These are phyloP conservation scores for Salvator merianae DNA, from an alignment of 2,113 vertebrate genomes.

Conservation along the genomic window DNA sequence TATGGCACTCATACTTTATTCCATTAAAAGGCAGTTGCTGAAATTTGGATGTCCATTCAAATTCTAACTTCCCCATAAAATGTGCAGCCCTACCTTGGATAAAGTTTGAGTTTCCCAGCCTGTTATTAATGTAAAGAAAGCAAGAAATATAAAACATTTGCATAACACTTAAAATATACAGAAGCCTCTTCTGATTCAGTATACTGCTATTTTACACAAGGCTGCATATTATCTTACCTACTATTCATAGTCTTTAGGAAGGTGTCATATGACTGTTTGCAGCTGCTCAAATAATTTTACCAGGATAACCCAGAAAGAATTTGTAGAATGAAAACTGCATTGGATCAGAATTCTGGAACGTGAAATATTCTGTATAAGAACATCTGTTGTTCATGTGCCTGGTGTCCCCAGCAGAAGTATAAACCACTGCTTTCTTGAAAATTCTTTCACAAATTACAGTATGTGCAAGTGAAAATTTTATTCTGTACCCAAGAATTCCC, in stretches of 20 bases:
- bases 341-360: neutral
- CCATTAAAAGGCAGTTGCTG: too few species aligned
- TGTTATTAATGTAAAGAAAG: neutral
- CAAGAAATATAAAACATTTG: neutral
- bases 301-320: constrained; percentile 22
- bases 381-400: constrained; percentile 9
- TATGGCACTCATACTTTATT: too few species aligned
- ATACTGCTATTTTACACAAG: neutral
- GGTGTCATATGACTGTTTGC: neutral
- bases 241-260: neutral
- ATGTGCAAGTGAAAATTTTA: neutral
- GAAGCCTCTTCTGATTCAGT: neutral
- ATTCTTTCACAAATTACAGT: neutral
- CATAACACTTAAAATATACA: neutral
- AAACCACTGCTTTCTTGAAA: neutral
- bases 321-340: constrained; percentile 18
- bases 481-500: neutral
- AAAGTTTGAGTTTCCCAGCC: neutral
- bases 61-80: neutral
- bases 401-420: neutral
- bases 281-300: constrained; percentile 28
- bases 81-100: neutral
- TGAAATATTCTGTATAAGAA: constrained; percentile 4
- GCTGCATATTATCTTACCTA: neutral
- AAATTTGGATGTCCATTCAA: neutral